Evolutionary conservation across 1,140 invertebrate genomes (phyloP).

Genomic region (Spodoptera frugiperda): DNA sequence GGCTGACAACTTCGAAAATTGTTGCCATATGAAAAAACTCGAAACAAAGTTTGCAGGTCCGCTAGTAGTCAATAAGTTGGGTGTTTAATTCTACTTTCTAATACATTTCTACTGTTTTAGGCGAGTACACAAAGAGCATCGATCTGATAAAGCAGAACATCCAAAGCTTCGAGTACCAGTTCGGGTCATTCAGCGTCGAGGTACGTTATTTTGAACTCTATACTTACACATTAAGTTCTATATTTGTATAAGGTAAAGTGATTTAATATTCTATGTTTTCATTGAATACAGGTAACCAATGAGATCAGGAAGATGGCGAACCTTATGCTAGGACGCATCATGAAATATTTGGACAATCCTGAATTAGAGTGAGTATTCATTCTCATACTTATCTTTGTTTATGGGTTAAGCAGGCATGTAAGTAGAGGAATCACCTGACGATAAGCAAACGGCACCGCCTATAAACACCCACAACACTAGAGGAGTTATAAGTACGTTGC

Average conservation of each 20-base stretch:
- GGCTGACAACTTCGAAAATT: too few relatives aligned
- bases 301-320: conserved; percentile 54
- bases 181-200: conserved; percentile 80
- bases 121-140: conserved; percentile 75
- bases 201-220: conserved; percentile 51
- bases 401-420: too few relatives aligned
- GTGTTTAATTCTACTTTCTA: too few relatives aligned
- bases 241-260: too few relatives aligned
- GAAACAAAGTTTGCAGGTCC: too few relatives aligned
- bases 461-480: too few relatives aligned
- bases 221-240: too few relatives aligned
- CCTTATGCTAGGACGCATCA: conserved; percentile 50
- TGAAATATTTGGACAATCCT: conserved; percentile 39
- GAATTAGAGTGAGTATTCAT: conserved; percentile 40
- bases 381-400: neutral
- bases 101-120: conserved; percentile 51
- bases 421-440: too few relatives aligned
- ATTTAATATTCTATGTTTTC: neutral
- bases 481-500: too few relatives aligned
- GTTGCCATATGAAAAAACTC: too few relatives aligned
- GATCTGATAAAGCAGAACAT: conserved; percentile 80
- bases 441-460: too few relatives aligned
- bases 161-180: conserved; percentile 81
- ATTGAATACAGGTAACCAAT: conserved; percentile 45
- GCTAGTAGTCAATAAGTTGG: too few relatives aligned